phyloP scores from a whole-genome alignment of 2,888 invertebrate genomes.

The Ophioninae sp. region DNA sequence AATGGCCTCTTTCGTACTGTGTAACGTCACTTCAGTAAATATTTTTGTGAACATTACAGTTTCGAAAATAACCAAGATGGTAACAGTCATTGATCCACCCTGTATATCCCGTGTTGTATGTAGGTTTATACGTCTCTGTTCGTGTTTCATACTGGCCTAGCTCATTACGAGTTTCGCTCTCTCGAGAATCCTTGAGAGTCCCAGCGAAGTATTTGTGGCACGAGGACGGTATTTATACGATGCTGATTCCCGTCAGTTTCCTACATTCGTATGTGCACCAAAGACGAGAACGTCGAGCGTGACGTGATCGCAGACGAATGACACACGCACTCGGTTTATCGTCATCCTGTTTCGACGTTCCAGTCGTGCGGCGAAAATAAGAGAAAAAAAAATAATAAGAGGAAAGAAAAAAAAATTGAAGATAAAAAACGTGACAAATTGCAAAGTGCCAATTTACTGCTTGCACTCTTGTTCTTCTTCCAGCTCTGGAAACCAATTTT shows the following conservation, averaged over 20 bases:
- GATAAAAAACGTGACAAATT: slow-evolving; percentile 1
- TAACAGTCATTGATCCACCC: background rate
- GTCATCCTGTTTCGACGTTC: slow-evolving; percentile 37
- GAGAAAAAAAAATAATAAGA: slow-evolving; percentile 1
- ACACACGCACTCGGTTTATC: slow-evolving; percentile 43
- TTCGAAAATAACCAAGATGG: background rate
- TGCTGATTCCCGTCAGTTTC: slow-evolving; percentile 63
- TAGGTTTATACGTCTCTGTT: background rate
- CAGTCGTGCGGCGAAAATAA: background rate
- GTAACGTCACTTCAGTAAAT: no score
- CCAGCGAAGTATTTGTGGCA: slow-evolving; percentile 75
- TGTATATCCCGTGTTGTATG: slow-evolving; percentile 26
- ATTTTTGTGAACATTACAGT: no score
- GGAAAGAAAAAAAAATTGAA: no score
- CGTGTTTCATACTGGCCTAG: slow-evolving; percentile 7
- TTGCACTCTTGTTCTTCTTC: background rate
- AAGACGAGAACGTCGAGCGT: slow-evolving; percentile 21
- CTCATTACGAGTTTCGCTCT: slow-evolving; percentile 31
- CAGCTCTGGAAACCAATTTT: no score
- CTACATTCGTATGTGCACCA: slow-evolving; percentile 40
- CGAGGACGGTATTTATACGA: slow-evolving; percentile 72
- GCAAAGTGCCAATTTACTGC: slow-evolving; percentile 18
- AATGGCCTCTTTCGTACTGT: no score
- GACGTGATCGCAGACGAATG: slow-evolving; percentile 28
- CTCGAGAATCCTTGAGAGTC: slow-evolving; percentile 74